Base-by-base conservation (phyloP, 1,140 invertebrate species). In the Eupristina koningsbergeri region DNA sequence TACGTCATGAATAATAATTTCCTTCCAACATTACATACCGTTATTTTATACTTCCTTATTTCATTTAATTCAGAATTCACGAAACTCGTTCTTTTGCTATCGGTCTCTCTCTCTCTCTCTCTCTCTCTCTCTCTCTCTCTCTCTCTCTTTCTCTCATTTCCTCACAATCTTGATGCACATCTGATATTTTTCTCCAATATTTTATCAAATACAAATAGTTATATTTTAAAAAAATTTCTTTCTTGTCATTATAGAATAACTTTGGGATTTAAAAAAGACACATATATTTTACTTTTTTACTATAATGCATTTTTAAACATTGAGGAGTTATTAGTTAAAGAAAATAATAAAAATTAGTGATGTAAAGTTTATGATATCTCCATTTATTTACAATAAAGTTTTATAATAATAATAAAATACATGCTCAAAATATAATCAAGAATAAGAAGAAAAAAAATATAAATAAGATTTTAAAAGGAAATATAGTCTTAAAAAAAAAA, bases 161-260 rank as follows among this genome's bases (percentile, higher is more conserved):
- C 22, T 58, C 53, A 26, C 26, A 26, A 19, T 58, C 3, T 58
- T 26, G 22, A 19, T 26, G 53, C 13, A 22, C 22, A 58, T 58
- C 19, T 58, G 53, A 26, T 2, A 7, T 3, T 26, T 26, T 26
- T 5, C 26, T 22, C 13, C 13, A 53, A 58, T 13, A 13, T 6
- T 9, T 26, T 58, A 58, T 58, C 53, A 22, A 6, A 26, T 58
- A 58, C 53, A 17, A 75, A 75, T 50, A 13, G 73, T 53, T 50
- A 13, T 31, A n/a, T 47, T 75, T 75, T 31, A 1, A 34, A 31
- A 45, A 75, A 75, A 75, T 50, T 75, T 75, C 73, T 29, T 75
- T 3, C 0, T 3, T 34, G 15, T 15, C 61, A 11, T 3, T 19
- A 64, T 0, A 31, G 13, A 15, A 0, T 31, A 34, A 31, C 11